Evolutionary conservation across 2,888 invertebrate species (phyloP).

Genomic region (Myopa tessellatipennis): DNA sequence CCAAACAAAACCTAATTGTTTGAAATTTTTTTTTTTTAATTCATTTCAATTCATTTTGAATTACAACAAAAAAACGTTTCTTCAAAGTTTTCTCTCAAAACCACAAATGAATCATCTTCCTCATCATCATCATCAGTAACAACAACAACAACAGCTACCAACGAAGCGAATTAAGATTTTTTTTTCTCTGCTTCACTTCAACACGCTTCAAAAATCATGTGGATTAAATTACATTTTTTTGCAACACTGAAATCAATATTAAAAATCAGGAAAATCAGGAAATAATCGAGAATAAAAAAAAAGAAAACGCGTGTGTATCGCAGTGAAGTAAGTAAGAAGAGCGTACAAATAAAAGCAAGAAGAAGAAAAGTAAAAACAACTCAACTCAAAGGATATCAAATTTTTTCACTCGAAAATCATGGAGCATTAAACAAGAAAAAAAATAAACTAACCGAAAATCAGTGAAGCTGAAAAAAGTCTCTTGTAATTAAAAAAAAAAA

Average conservation of each 20-base stretch:
- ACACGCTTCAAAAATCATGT: slow-evolving; percentile 3
- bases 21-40: no score
- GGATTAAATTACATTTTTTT: not conserved
- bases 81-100: no score
- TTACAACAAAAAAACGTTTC: no score
- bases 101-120: no score
- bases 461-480: not conserved
- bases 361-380: not conserved
- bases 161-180: not conserved
- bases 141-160: not conserved
- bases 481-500: not conserved
- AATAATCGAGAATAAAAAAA: not conserved
- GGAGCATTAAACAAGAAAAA: not conserved
- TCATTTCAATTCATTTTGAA: no score
- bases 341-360: not conserved
- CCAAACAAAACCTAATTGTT: no score
- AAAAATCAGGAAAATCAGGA: not conserved
- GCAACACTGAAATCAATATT: not conserved
- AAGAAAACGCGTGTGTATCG: not conserved
- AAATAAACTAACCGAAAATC: not conserved
- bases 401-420: not conserved
- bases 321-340: not conserved
- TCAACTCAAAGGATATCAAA: not conserved
- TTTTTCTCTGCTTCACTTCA: not conserved
- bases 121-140: no score